These are phyloP conservation scores for Macropis europaea DNA, from an alignment of 2,888 invertebrate species.

Conservation along the genomic window DNA sequence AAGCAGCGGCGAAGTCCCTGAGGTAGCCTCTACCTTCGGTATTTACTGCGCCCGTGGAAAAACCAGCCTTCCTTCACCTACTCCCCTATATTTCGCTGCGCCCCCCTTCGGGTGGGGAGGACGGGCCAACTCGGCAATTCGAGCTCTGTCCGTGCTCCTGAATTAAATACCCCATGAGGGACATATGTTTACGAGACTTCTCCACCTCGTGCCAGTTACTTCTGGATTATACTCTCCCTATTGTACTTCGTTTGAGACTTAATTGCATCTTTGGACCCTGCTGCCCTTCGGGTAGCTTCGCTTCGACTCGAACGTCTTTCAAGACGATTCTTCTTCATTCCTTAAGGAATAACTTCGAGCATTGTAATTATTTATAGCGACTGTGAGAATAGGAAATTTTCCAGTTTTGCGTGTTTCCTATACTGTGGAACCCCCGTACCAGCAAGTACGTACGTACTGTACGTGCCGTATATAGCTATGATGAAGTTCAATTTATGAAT, in stretches of 20 bases:
- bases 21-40: conserved; percentile 62
- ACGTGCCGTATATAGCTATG: too few relatives aligned
- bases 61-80: conserved; percentile 46
- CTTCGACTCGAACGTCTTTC: not conserved
- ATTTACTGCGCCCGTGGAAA: conserved; percentile 62
- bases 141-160: conserved; percentile 48
- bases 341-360: not conserved
- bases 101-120: not conserved
- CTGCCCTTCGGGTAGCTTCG: conserved; percentile 1
- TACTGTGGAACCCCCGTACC: too few relatives aligned
- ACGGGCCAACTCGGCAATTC: conserved; percentile 51
- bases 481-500: too few relatives aligned
- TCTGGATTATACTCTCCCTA: conserved; percentile 22
- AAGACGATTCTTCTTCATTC: not conserved
- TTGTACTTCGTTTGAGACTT: conserved; percentile 16
- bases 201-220: conserved; percentile 17
- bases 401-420: too few relatives aligned
- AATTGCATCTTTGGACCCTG: conserved; percentile 29
- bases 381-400: too few relatives aligned
- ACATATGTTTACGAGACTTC: conserved; percentile 48
- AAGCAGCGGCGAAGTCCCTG: conserved; percentile 58
- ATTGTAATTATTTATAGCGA: not conserved
- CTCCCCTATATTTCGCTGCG: conserved; percentile 40
- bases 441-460: too few relatives aligned
- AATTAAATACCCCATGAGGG: conserved; percentile 62